Percentiles rank a stretch among this genome's conserved stretches.
These are phyloP conservation scores for Tricholaema leucomelas DNA, from an alignment of 2,113 vertebrate genomes.

Conservation along the genomic window DNA sequence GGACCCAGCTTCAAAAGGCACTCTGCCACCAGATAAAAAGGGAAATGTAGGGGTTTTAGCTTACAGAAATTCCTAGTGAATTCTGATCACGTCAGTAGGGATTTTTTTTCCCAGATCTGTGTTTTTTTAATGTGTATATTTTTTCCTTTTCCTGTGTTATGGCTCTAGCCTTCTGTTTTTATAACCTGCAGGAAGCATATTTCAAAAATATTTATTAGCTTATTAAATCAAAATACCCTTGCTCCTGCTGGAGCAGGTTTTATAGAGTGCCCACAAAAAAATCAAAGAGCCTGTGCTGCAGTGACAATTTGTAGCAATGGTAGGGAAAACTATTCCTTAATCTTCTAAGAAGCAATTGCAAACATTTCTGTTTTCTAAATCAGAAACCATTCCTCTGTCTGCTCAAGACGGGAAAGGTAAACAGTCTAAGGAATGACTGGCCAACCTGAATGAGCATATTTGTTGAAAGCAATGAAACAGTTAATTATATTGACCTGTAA, in stretches of 20 bases:
- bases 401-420: neutral
- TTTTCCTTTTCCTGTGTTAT: slow-evolving; percentile 44
- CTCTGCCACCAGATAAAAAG: neutral
- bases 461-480: neutral
- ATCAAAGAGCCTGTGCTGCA: slow-evolving; percentile 11
- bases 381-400: neutral
- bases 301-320: slow-evolving; percentile 26
- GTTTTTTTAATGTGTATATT: neutral
- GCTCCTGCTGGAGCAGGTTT: slow-evolving; percentile 45
- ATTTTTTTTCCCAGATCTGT: slow-evolving; percentile 20
- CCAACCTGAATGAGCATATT: neutral
- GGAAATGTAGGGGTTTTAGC: neutral
- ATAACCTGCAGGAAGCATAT: slow-evolving; percentile 59
- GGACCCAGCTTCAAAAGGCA: neutral
- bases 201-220: slow-evolving; percentile 69
- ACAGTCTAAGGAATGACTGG: neutral
- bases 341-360: slow-evolving; percentile 48
- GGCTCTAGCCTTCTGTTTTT: slow-evolving; percentile 46
- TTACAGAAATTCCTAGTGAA: slow-evolving; percentile 3
- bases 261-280: slow-evolving; percentile 43
- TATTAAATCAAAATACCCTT: slow-evolving; percentile 67
- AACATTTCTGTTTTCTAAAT: slow-evolving; percentile 7
- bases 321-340: slow-evolving; percentile 22
- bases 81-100: neutral
- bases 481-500: neutral